A percentile compares a stretch with the other conserved stretches of the same genome.
phyloP scores from a whole-genome alignment of 1,140 invertebrate species.

The Magallana angulata region DNA sequence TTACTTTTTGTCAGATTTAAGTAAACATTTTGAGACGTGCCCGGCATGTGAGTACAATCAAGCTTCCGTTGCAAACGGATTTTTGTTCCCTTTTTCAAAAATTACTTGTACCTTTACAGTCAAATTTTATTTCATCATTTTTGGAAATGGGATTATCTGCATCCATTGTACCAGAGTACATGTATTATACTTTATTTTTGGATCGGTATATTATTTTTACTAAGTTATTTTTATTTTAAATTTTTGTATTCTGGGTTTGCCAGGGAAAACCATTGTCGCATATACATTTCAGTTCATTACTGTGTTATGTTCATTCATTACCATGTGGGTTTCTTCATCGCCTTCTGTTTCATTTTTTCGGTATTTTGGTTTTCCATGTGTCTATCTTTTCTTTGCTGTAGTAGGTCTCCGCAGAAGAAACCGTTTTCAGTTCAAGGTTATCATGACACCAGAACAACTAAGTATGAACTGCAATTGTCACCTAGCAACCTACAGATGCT shows the following conservation, averaged over 20 bases:
- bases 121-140: background rate
- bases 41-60: conserved; percentile 58
- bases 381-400: conserved; percentile 63
- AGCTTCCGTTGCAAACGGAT: background rate
- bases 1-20: conserved; percentile 51
- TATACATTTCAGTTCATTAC: background rate
- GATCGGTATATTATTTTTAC: background rate
- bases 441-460: conserved; percentile 52
- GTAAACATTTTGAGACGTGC: conserved; percentile 60
- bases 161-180: background rate
- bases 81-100: background rate
- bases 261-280: background rate
- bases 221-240: background rate
- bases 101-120: no score
- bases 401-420: conserved; percentile 75
- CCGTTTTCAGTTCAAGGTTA: conserved; percentile 73
- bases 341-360: conserved; percentile 6
- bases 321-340: background rate
- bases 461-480: conserved; percentile 59
- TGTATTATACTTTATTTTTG: background rate
- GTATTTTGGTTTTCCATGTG: conserved; percentile 53
- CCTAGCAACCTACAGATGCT: conserved; percentile 22
- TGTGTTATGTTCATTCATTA: background rate
- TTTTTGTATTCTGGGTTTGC: background rate
- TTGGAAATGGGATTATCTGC: conserved; percentile 29